Conservation (phyloP, 2,797 vertebrate species). For the Muraenolepis orangiensis region DNA sequence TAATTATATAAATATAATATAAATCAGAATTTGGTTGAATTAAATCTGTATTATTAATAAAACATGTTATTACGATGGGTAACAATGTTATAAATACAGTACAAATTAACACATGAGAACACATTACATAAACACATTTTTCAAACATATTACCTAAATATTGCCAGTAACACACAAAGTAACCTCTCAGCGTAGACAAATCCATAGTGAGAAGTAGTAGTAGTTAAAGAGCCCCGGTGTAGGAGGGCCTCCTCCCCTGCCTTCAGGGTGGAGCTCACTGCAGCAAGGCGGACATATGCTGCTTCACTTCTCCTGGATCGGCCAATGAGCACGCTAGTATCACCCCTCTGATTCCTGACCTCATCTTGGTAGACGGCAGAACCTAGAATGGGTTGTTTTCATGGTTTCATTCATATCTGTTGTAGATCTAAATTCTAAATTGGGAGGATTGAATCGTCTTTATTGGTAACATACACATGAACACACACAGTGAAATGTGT, state of each 20-base stretch:
- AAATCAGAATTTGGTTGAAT: background rate
- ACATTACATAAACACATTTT: background rate
- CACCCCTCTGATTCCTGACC: conserved; percentile 71
- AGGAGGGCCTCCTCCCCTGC: background rate
- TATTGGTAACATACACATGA: no score
- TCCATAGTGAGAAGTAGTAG: background rate
- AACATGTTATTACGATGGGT: background rate
- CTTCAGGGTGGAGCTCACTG: conserved; percentile 28
- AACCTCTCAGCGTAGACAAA: background rate
- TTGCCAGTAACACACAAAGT: background rate
- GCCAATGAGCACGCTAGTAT: conserved; percentile 82
- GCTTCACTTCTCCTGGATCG: conserved; percentile 84
- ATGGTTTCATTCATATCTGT: background rate
- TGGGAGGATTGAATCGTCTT: no score
- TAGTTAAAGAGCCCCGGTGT: background rate
- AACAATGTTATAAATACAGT: conserved; percentile 1
- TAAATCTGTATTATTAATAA: background rate
- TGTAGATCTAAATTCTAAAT: background rate
- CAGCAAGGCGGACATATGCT: conserved; percentile 50
- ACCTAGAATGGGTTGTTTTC: conserved; percentile 65
- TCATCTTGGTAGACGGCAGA: conserved; percentile 67
- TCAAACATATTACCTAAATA: background rate
- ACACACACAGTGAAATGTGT: no score
- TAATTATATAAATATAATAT: background rate
- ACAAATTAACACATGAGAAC: conserved; percentile 19